Conservation (phyloP, 2,888 invertebrate species). For the Criorhina ranunculi region DNA sequence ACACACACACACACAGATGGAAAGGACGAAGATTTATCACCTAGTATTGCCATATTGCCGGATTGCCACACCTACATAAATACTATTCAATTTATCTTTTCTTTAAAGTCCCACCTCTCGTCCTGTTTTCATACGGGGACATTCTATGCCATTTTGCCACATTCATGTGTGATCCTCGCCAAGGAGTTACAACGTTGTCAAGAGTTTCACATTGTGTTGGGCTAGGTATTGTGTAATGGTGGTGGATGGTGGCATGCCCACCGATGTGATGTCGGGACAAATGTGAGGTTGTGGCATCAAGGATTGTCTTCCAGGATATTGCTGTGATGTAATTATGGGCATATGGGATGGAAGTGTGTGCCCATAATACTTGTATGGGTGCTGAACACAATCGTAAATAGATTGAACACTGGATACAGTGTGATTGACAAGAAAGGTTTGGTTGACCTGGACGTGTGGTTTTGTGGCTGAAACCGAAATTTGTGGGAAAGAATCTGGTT, state of each 20-base stretch:
- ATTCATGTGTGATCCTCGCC: constrained; percentile 45
- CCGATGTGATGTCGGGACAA: constrained; percentile 38
- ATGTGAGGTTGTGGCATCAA: constrained; percentile 52
- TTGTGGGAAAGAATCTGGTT: neutral
- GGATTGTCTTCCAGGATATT: constrained; percentile 48
- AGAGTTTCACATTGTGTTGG: constrained; percentile 15
- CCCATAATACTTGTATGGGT: neutral
- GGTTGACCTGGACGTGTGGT: neutral
- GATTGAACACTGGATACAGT: constrained; percentile 9
- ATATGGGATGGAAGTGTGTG: constrained; percentile 1
- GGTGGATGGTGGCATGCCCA: neutral
- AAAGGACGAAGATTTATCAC: constrained; percentile 62
- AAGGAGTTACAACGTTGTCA: constrained; percentile 32
- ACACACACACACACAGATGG: constrained; percentile 1
- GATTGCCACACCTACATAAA: too few species aligned
- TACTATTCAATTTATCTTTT: constrained; percentile 67
- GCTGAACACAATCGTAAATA: constrained; percentile 7
- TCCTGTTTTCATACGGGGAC: neutral
- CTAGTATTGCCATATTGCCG: constrained; percentile 59
- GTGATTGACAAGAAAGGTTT: constrained; percentile 21
- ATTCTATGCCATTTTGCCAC: constrained; percentile 11
- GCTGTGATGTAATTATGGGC: constrained; percentile 50
- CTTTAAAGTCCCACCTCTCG: constrained; percentile 27
- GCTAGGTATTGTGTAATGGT: neutral
- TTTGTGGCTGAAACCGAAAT: neutral